A percentile compares a stretch with the other conserved stretches of the same genome.
These are phyloP conservation scores for Eptesicus fuscus DNA, from an alignment of 2,113 vertebrate species.

Conservation along the genomic window DNA sequence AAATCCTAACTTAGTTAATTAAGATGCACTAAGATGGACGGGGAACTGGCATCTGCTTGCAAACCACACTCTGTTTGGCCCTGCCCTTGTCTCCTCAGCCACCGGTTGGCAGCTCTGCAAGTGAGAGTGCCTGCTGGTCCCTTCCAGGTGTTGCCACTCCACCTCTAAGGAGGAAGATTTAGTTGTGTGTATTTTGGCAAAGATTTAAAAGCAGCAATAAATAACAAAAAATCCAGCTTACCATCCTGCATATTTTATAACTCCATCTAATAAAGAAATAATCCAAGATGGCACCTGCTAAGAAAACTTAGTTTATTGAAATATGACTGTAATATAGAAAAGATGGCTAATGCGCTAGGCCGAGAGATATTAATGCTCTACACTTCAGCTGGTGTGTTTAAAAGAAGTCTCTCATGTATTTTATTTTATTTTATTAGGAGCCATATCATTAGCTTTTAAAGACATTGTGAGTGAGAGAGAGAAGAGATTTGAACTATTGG, in stretches of 20 bases:
- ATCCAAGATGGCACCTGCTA: constrained; percentile 82
- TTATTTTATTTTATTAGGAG: constrained; percentile 86
- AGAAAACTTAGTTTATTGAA: constrained; percentile 85
- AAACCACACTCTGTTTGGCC: not conserved
- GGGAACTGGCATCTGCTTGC: not conserved
- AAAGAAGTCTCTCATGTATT: constrained; percentile 81
- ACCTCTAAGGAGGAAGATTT: constrained; percentile 58
- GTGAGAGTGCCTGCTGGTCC: constrained; percentile 41
- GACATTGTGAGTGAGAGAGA: constrained; percentile 64
- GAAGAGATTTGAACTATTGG: constrained; percentile 72
- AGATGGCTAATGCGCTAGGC: constrained; percentile 77
- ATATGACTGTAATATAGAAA: constrained; percentile 86
- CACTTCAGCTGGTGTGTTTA: constrained; percentile 79
- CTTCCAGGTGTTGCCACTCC: constrained; percentile 52
- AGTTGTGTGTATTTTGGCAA: constrained; percentile 76
- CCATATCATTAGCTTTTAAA: constrained; percentile 83
- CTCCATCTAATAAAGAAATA: constrained; percentile 82
- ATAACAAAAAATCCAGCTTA: constrained; percentile 78
- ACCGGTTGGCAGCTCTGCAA: not conserved
- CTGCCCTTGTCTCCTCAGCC: not conserved
- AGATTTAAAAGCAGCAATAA: constrained; percentile 80
- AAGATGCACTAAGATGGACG: not conserved
- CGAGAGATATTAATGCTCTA: constrained; percentile 82
- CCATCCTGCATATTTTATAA: constrained; percentile 81
- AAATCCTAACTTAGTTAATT: constrained; percentile 15